These are phyloP conservation scores for Hetaerina titia DNA, from an alignment of 2,888 invertebrate genomes.

Conservation along the genomic window DNA sequence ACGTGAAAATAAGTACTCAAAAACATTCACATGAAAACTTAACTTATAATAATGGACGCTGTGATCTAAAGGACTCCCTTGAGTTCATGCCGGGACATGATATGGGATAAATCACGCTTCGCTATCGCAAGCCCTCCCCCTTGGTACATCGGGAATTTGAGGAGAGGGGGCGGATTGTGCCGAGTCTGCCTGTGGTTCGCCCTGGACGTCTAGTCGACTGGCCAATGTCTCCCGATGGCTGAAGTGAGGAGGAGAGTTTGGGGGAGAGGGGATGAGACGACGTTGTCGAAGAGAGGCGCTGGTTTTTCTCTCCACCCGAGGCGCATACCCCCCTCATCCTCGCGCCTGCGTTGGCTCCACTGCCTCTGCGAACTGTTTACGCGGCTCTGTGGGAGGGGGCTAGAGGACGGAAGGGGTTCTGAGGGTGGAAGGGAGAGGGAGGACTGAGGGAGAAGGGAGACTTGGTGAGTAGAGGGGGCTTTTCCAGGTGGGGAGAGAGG, in stretches of 20 bases:
- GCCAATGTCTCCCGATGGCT: constrained; percentile 49
- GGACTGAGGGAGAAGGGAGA: constrained; percentile 69
- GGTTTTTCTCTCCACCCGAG: constrained; percentile 50
- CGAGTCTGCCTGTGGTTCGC: neutral
- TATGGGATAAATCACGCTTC: neutral
- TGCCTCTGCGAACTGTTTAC: constrained; percentile 62
- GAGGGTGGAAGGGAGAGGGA: constrained; percentile 70
- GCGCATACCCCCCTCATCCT: neutral
- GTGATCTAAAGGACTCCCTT: neutral
- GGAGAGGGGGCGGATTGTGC: neutral
- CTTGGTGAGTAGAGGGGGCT: neutral
- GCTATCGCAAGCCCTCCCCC: neutral
- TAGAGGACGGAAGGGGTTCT: neutral
- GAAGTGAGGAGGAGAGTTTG: neutral
- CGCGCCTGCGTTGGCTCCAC: constrained; percentile 65
- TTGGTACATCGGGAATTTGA: no score
- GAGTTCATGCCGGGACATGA: neutral
- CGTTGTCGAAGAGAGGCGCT: constrained; percentile 10
- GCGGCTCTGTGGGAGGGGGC: neutral
- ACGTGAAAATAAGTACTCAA: no score
- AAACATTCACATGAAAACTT: neutral
- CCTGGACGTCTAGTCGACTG: constrained; percentile 41
- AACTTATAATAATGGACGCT: neutral
- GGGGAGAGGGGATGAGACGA: neutral
- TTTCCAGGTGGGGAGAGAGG: constrained; percentile 5